Base-by-base conservation (phyloP, 1,140 invertebrate genomes). In the Atta colombica region DNA sequence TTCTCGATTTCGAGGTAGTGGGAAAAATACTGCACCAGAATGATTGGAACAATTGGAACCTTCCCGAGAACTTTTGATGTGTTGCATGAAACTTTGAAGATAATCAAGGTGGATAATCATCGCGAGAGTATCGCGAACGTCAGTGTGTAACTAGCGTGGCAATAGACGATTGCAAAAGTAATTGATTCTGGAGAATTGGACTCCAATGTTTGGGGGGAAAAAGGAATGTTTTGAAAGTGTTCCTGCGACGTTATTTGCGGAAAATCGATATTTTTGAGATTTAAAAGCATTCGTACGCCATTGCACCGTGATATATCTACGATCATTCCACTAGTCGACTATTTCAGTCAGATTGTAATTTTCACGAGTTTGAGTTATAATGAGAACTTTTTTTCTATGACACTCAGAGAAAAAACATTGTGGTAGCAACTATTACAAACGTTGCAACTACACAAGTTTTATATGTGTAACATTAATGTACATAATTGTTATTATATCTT, bases 221-320 rank as follows among this genome's bases (percentile, higher is more conserved):
- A 58, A 45, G 4, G 0, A 71, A 72, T 6, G 45, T 18, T 71
- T 63, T 1, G 31, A 39, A 53, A 31, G 63, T 16, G n/a, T 65
- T 6, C 2, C 18, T 12, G 45, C 60, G 60, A 16, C 18, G 28
- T 51, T 78, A 78, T 78, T 78, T 63, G 25, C 39, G 18, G 39
- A 65, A 61, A 53, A 80, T 80, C 61, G 14, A 80, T 80, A 31
- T 65, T 80, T 58, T 53, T 39, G 14, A 35, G 45, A 66, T 80
- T 35, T 21, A 21, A 16, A 51, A 31, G 10, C 12, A 2, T 18
- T 0, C 12, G 21, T 16, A n/a, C 2, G 35, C n/a, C 31, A 6
- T 4, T 18, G n/a, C 35, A 6, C 3, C 21, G 53, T 35, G n/a
- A 25, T 28, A 0, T 18, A 45, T 18, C 35, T 35, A 45, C 16